phyloP scores from a whole-genome alignment of 2,113 vertebrate species.

The Sander vitreus region DNA sequence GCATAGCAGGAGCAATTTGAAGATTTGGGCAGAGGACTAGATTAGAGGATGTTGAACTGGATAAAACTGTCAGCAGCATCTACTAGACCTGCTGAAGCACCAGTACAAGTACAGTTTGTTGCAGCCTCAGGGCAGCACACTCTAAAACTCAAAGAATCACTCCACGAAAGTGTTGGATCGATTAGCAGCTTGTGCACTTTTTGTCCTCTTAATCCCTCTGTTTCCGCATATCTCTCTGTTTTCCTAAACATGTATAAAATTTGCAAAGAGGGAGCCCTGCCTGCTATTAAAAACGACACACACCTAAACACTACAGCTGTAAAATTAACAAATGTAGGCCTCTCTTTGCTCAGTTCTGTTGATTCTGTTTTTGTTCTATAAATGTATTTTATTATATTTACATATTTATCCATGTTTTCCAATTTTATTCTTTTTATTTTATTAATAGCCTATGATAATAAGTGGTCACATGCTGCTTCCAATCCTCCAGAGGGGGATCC shows the following conservation, averaged over 20 bases:
- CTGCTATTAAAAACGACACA: neutral
- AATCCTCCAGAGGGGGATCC: too few species aligned
- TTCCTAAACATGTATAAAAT: neutral
- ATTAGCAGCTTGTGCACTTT: constrained; percentile 25
- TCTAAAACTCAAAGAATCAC: constrained; percentile 14
- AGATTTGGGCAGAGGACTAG: constrained; percentile 42
- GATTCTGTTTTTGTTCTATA: too few species aligned
- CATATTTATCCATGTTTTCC: too few species aligned
- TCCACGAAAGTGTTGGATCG: neutral
- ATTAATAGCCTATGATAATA: too few species aligned
- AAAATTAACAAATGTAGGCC: too few species aligned
- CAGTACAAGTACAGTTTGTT: constrained; percentile 18
- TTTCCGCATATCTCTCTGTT: constrained; percentile 5
- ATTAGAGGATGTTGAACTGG: constrained; percentile 55
- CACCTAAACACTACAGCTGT: neutral
- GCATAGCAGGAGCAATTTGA: constrained; percentile 42
- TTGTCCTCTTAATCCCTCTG: constrained; percentile 1
- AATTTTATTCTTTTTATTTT: too few species aligned
- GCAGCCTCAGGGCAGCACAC: constrained; percentile 8
- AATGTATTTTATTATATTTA: too few species aligned
- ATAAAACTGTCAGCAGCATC: constrained; percentile 52
- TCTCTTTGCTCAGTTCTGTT: too few species aligned
- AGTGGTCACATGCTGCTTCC: too few species aligned
- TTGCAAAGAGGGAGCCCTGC: neutral
- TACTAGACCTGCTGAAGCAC: constrained; percentile 18